A percentile compares a stretch with the other conserved stretches of the same genome.
These are phyloP conservation scores for Sarcophaga peregrina DNA, from an alignment of 1,140 invertebrate species.

Conservation along the genomic window DNA sequence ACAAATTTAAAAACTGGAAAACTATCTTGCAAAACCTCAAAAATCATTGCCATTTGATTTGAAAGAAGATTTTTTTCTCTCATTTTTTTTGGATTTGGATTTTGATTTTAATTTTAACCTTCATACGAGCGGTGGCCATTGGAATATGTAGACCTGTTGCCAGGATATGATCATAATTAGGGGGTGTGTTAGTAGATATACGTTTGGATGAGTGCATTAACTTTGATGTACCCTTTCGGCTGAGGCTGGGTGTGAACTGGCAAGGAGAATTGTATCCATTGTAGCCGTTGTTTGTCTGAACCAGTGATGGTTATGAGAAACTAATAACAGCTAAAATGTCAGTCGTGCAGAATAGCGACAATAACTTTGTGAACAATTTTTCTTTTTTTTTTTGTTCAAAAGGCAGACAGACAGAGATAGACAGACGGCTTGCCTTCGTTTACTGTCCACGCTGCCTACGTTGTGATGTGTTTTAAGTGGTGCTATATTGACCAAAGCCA, in stretches of 20 bases:
- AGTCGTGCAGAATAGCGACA: not conserved
- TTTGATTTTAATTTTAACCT: too few species aligned
- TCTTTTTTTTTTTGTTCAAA: not conserved
- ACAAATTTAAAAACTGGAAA: not conserved
- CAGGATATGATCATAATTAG: not conserved
- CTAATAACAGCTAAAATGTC: conserved; percentile 3
- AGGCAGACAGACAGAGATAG: not conserved
- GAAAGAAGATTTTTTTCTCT: too few species aligned
- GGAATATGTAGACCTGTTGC: too few species aligned
- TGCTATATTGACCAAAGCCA: not conserved
- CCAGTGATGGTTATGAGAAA: conserved; percentile 2
- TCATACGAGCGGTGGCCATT: too few species aligned
- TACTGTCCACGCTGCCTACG: not conserved
- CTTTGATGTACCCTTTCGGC: not conserved
- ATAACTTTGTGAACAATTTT: not conserved
- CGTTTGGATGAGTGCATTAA: not conserved
- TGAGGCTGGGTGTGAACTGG: not conserved
- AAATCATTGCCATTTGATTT: not conserved
- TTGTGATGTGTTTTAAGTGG: not conserved
- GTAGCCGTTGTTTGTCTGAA: not conserved
- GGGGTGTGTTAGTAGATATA: not conserved
- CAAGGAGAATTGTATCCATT: too few species aligned
- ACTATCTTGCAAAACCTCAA: conserved; percentile 7
- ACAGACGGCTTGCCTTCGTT: not conserved
- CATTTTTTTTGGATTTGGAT: too few species aligned